phyloP scores from a whole-genome alignment of 2,113 vertebrate species.

The Eulemur rufifrons region DNA sequence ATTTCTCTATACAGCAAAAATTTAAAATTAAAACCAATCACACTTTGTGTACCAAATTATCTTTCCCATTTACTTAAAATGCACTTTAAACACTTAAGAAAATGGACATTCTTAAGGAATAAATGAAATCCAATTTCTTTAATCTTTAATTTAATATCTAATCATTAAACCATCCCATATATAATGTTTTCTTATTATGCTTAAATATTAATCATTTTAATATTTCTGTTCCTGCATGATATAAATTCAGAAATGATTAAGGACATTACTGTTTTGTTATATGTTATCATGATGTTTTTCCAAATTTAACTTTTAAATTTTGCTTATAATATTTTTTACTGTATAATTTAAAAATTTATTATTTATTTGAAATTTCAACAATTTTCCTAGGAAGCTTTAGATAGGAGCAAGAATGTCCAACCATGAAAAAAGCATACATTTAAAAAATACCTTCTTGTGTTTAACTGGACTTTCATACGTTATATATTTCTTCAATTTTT shows the following conservation, averaged over 20 bases:
- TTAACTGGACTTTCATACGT: background rate
- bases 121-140: background rate
- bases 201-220: background rate
- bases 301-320: background rate
- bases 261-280: background rate
- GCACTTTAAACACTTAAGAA: background rate
- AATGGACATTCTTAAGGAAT: background rate
- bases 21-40: background rate
- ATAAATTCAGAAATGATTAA: background rate
- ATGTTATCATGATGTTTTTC: background rate
- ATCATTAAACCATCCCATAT: background rate
- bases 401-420: background rate
- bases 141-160: background rate
- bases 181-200: background rate
- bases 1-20: background rate
- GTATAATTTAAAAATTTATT: background rate
- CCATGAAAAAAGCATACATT: background rate
- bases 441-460: background rate
- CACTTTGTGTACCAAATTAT: background rate
- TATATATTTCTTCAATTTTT: background rate
- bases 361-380: background rate
- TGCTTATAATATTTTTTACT: background rate
- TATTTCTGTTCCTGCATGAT: background rate
- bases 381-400: background rate
- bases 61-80: background rate